Percentiles rank a stretch among this genome's conserved stretches.
phyloP scores from a whole-genome alignment of 2,113 vertebrate species.

The Leiothrix lutea region DNA sequence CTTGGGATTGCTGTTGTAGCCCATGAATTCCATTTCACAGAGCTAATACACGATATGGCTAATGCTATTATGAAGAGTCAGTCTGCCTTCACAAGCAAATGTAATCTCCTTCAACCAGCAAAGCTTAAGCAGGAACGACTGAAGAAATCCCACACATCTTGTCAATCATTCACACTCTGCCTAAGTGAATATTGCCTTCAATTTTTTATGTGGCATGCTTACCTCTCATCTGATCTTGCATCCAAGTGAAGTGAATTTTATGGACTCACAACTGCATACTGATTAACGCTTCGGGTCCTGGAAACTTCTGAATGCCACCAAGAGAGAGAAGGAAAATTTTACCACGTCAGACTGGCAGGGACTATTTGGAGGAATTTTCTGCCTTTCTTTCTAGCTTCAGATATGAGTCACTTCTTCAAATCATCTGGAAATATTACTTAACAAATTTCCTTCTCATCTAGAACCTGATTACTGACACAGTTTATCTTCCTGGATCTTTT shows the following conservation, averaged over 20 bases:
- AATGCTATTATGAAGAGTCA: slow-evolving; percentile 12
- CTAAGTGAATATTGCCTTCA: background rate
- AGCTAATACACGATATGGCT: background rate
- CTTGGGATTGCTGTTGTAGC: background rate
- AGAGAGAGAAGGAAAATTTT: background rate
- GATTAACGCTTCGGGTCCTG: background rate
- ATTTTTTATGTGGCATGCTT: background rate
- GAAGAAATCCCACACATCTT: background rate
- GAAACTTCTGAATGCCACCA: background rate
- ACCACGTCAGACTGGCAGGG: background rate
- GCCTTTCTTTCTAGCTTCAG: background rate
- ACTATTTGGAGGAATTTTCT: background rate
- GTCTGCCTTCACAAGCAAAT: slow-evolving; percentile 15
- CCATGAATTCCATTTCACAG: background rate
- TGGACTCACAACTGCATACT: background rate
- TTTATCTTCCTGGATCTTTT: background rate
- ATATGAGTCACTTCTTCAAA: background rate
- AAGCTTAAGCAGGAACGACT: background rate
- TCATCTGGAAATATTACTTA: background rate
- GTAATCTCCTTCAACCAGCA: background rate
- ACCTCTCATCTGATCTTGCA: background rate
- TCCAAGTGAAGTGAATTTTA: background rate
- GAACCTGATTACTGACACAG: background rate
- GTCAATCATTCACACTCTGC: background rate
- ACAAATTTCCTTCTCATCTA: background rate